Evolutionary conservation across 2,888 invertebrate genomes (phyloP).

Genomic region (Dryobota labecula): DNA sequence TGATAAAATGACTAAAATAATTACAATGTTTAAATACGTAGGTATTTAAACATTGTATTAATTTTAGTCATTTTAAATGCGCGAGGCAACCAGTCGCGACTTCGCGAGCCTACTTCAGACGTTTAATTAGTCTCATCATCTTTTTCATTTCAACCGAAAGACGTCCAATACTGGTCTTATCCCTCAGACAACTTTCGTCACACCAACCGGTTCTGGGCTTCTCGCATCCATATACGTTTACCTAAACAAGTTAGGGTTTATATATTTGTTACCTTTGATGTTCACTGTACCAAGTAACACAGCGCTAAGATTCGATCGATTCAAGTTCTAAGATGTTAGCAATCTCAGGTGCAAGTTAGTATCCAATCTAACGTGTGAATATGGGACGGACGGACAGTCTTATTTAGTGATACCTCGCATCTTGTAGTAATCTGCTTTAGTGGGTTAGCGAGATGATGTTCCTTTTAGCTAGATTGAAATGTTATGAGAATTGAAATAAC

Average conservation of each 20-base stretch:
- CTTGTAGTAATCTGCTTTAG: slow-evolving; percentile 6
- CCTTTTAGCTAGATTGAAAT: slow-evolving; percentile 23
- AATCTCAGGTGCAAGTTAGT: slow-evolving; percentile 41
- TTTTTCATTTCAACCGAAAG: too few species aligned
- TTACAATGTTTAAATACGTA: too few species aligned
- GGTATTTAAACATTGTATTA: too few species aligned
- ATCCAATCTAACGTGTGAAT: slow-evolving; percentile 32
- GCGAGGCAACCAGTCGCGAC: too few species aligned
- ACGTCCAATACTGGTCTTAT: too few species aligned
- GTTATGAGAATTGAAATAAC: slow-evolving; percentile 9
- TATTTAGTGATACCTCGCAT: not conserved
- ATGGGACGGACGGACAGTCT: not conserved
- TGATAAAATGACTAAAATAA: too few species aligned
- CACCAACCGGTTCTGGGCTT: too few species aligned
- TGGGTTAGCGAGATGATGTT: not conserved
- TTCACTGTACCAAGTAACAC: not conserved
- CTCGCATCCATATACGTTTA: too few species aligned
- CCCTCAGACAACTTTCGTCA: too few species aligned
- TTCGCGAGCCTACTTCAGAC: too few species aligned
- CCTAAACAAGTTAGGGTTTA: not conserved
- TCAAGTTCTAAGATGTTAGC: slow-evolving; percentile 11
- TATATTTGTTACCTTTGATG: not conserved
- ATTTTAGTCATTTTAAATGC: too few species aligned
- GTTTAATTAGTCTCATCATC: too few species aligned
- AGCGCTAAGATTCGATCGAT: not conserved